Evolutionary conservation across 2,797 vertebrate species (phyloP).

Genomic region (Hemibagrus guttatus): DNA sequence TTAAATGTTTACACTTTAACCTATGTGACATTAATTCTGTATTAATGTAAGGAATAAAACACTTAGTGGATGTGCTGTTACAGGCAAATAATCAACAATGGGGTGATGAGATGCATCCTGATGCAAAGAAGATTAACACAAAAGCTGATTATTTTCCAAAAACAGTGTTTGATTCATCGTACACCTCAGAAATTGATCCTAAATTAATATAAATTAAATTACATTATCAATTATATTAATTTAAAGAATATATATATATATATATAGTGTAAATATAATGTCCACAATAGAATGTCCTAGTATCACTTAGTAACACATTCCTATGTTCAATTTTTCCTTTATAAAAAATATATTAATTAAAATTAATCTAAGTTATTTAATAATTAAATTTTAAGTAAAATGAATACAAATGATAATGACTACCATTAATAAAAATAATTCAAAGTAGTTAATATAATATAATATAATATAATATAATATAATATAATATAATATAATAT

Average conservation of each 20-base stretch:
- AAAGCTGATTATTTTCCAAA: not conserved
- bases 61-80: not conserved
- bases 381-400: too few species aligned
- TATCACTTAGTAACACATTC: not conserved
- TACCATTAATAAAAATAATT: too few species aligned
- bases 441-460: too few species aligned
- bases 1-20: not conserved
- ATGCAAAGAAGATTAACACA: too few species aligned
- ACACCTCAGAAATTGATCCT: not conserved
- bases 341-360: not conserved
- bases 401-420: too few species aligned
- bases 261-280: not conserved
- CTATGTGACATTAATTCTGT: not conserved
- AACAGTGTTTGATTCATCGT: not conserved
- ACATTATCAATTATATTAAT: too few species aligned
- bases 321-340: not conserved
- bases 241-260: too few species aligned
- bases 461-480: too few species aligned
- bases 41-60: not conserved
- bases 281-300: not conserved
- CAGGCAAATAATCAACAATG: not conserved
- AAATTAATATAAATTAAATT: not conserved
- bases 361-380: not conserved
- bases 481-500: too few species aligned
- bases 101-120: not conserved